These are phyloP conservation scores for Aleiodes sp. DNA, from an alignment of 1,140 invertebrate genomes.

Conservation along the genomic window DNA sequence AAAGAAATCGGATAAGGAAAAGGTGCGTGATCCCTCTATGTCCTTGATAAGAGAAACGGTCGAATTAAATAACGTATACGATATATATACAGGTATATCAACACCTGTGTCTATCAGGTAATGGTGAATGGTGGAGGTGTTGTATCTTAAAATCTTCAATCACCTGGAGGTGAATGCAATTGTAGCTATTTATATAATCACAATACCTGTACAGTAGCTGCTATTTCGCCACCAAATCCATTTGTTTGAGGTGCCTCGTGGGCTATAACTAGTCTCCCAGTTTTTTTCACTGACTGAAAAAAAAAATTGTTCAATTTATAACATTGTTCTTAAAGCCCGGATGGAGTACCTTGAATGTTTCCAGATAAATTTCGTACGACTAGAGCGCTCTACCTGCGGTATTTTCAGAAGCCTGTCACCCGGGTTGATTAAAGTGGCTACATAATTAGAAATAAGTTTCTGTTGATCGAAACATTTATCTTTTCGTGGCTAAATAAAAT, in stretches of 20 bases:
- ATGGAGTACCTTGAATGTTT: too few relatives aligned
- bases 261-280: slow-evolving; percentile 88
- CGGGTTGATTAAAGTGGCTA: too few relatives aligned
- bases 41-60: slow-evolving; percentile 29
- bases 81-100: slow-evolving; percentile 7
- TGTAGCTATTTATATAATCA: background rate
- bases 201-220: slow-evolving; percentile 89
- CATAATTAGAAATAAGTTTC: background rate
- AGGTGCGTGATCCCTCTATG: slow-evolving; percentile 21
- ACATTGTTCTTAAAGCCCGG: too few relatives aligned
- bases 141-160: background rate
- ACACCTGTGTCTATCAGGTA: too few relatives aligned
- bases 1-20: slow-evolving; percentile 25
- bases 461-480: too few relatives aligned
- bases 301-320: slow-evolving; percentile 23
- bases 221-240: slow-evolving; percentile 97
- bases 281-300: slow-evolving; percentile 93
- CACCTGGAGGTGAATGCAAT: background rate
- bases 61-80: slow-evolving; percentile 5
- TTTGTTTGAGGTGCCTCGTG: slow-evolving; percentile 96
- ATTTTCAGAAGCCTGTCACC: too few relatives aligned
- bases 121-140: slow-evolving; percentile 10
- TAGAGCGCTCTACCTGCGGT: too few relatives aligned
- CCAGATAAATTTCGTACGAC: too few relatives aligned
- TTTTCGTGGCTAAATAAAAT: too few relatives aligned